These are phyloP conservation scores for Pteropus rufus DNA, from an alignment of 2,797 vertebrate genomes.

Conservation along the genomic window DNA sequence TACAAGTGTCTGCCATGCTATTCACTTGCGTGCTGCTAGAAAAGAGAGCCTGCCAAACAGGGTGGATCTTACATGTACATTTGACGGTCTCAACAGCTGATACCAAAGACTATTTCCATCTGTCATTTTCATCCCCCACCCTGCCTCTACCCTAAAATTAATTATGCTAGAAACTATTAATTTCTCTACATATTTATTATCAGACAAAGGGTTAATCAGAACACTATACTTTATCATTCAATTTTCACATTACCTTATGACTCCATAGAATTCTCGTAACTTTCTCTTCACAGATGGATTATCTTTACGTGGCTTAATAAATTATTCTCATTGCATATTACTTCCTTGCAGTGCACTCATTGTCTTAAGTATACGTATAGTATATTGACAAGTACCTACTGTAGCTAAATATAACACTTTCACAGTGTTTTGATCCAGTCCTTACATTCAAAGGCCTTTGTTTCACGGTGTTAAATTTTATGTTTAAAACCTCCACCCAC, in stretches of 20 bases:
- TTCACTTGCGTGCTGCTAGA: background rate
- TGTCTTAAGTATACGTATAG: background rate
- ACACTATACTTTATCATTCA: background rate
- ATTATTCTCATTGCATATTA: background rate
- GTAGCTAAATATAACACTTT: background rate
- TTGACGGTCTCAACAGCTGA: slow-evolving; percentile 45
- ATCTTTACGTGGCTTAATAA: background rate
- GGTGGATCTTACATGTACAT: background rate
- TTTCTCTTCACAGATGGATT: background rate
- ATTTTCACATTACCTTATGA: background rate
- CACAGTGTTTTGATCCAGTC: background rate
- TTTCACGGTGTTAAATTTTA: background rate
- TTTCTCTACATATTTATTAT: background rate
- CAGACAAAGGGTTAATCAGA: slow-evolving; percentile 27
- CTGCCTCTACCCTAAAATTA: slow-evolving; percentile 42
- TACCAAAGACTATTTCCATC: slow-evolving; percentile 33
- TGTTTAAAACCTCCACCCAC: background rate
- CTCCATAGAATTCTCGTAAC: background rate
- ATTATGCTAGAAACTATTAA: background rate
- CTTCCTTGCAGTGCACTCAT: background rate
- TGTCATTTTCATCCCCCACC: background rate
- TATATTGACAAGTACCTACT: background rate
- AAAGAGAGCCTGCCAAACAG: slow-evolving; percentile 23
- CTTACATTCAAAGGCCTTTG: background rate
- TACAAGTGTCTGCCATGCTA: background rate